phyloP scores from a whole-genome alignment of 2,113 vertebrate genomes.

The Tamias sibiricus region DNA sequence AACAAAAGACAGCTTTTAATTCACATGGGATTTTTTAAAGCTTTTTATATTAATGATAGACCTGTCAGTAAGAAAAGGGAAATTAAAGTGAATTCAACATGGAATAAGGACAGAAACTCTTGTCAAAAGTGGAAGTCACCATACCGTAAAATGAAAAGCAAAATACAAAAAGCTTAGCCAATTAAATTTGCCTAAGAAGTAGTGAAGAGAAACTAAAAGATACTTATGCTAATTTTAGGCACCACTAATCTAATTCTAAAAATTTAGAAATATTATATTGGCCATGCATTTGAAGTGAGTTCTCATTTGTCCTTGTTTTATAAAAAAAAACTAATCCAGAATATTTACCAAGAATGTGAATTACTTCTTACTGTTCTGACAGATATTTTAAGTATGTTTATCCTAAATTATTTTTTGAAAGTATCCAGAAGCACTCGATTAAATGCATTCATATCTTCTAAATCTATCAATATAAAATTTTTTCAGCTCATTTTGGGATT shows the following conservation, averaged over 20 bases:
- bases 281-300: constrained; percentile 23
- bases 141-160: constrained; percentile 14
- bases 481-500: neutral
- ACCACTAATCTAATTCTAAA: constrained; percentile 22
- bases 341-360: constrained; percentile 14
- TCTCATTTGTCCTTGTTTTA: neutral
- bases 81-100: constrained; percentile 12
- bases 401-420: neutral
- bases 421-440: constrained; percentile 37
- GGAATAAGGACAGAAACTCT: constrained; percentile 28
- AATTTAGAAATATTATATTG: neutral
- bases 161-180: neutral
- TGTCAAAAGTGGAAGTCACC: constrained; percentile 25
- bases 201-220: neutral
- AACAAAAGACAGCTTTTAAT: constrained; percentile 46
- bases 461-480: neutral
- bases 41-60: constrained; percentile 26
- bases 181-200: neutral
- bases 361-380: neutral
- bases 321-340: neutral
- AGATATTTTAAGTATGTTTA: neutral
- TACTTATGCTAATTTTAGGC: neutral
- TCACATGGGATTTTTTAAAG: neutral
- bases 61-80: neutral
- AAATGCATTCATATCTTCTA: constrained; percentile 28